Conservation (phyloP, 2,797 vertebrate species). For the Champsocephalus esox region DNA sequence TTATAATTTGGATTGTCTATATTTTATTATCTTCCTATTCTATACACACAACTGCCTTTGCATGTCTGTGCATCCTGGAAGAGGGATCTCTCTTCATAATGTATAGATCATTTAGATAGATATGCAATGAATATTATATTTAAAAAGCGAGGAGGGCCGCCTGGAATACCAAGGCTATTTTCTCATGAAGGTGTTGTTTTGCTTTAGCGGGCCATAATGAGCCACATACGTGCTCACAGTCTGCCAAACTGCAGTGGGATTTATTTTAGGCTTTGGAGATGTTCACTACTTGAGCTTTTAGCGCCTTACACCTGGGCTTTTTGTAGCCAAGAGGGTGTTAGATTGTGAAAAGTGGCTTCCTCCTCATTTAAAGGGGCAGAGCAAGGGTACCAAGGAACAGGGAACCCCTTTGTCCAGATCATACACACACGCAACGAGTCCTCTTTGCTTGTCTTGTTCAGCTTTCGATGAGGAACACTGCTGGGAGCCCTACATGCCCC, state of each 20-base stretch:
- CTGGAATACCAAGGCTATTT: conserved; percentile 6
- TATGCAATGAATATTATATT: neutral
- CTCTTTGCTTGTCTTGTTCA: conserved; percentile 47
- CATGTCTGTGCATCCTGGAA: no score
- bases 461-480: conserved; percentile 94
- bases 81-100: neutral
- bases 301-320: conserved; percentile 24
- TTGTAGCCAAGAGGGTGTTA: conserved; percentile 1
- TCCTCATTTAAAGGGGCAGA: conserved; percentile 11
- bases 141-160: neutral
- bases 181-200: conserved; percentile 15
- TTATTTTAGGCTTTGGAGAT: conserved; percentile 44
- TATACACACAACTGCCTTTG: no score
- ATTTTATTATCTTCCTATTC: no score
- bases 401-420: neutral
- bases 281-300: conserved; percentile 16
- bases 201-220: conserved; percentile 30
- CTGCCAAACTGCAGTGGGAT: conserved; percentile 33
- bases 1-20: neutral
- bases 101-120: conserved; percentile 2
- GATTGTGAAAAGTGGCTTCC: conserved; percentile 23
- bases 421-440: neutral
- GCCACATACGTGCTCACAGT: conserved; percentile 23
- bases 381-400: neutral
- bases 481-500: conserved; percentile 93